Evolutionary conservation across 1,140 invertebrate genomes (phyloP), one percentile per base, ranked within the genome.

Genomic region (Meloidogyne hapla): DNA sequence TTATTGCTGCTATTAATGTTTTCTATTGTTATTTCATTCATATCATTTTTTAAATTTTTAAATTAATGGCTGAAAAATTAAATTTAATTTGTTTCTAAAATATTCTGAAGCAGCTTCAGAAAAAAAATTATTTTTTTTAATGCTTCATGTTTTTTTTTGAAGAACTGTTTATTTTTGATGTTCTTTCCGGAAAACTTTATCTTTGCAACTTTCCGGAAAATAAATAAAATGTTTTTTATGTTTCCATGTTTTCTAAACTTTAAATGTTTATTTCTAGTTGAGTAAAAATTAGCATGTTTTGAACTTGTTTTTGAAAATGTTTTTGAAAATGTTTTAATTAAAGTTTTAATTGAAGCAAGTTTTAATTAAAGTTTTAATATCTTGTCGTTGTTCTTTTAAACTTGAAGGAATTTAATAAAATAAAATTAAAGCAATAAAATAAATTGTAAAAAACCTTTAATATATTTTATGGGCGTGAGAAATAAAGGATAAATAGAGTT

Each of bases 21-120:
- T 67, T 67, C 65, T 42, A 67, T 25, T 67, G 65, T 67, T 33
- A 33, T 25, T 18, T 33, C 65, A 38, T 18, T 67, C 65, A 67
- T 67, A n/a, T 67, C 65, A 33, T 42, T 42, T 67, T 67, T 33
- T 21, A 18, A 33, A 8, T 33, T 21, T 21, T 21, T n/a, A n/a
- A n/a, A 2, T 13, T 42, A 10, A n/a, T 67, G 13, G 4, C 28
- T 42, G n/a, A 18, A 40, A 42, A 33, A 28, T 28, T 18, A 2
- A n/a, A 66, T 15, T 15, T 5, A 13, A n/a, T 18, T n/a, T 66
- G 64, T n/a, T 28, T 66, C 18, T 66, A 5, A 66, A 1, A 4
- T 28, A 0, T 40, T 66, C 4, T 18, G 45, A 18, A 42, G 2
- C 2, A 3, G 9, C 40, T 15, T 42, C 33, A 4, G 33, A 38